Evolutionary conservation across 2,888 invertebrate genomes (phyloP).

Genomic region (Nudaria mundana): DNA sequence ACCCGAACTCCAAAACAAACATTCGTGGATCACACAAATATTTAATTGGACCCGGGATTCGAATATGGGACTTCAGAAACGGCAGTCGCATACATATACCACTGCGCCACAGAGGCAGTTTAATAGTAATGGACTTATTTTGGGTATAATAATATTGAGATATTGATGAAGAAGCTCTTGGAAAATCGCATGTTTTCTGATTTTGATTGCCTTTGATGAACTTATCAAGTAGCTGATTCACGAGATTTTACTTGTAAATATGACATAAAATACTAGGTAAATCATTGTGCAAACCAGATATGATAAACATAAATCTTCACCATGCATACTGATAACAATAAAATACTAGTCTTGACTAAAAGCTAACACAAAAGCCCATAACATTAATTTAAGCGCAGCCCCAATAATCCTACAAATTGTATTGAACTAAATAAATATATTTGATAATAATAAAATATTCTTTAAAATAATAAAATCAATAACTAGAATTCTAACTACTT

Average conservation of each 20-base stretch:
- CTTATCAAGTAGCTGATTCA: conserved; percentile 6
- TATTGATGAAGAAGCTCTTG: no score
- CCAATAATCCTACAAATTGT: conserved; percentile 30
- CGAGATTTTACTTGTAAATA: neutral
- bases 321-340: conserved; percentile 33
- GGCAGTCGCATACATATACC: no score
- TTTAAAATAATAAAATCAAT: neutral
- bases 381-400: conserved; percentile 40
- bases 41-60: neutral
- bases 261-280: neutral
- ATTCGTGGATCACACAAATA: no score
- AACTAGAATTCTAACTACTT: neutral
- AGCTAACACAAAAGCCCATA: conserved; percentile 41
- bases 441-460: neutral
- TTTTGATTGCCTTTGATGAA: neutral
- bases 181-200: no score
- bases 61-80: no score
- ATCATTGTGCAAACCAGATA: conserved; percentile 26
- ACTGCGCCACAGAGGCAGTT: no score
- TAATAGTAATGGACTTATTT: neutral
- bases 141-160: no score
- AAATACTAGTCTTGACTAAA: conserved; percentile 25
- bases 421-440: conserved; percentile 14
- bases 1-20: no score
- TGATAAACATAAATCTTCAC: conserved; percentile 37